Evolutionary conservation across 1,140 invertebrate genomes (phyloP).

Genomic region (Drosophila eugracilis): DNA sequence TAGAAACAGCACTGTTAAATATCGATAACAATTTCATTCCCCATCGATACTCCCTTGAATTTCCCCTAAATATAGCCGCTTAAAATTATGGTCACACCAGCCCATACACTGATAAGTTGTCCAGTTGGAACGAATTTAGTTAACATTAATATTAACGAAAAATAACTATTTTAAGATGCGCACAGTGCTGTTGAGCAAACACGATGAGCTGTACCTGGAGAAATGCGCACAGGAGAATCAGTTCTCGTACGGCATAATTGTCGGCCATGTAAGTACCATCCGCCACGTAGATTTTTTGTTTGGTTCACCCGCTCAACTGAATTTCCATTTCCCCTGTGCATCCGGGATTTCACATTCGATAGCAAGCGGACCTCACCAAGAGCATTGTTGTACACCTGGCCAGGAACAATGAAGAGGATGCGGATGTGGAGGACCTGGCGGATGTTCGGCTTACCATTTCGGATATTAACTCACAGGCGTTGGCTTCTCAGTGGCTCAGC

Average conservation of each 20-base stretch:
- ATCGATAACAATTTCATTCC: not conserved
- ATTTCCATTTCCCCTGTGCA: not conserved
- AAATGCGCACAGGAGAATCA: constrained; percentile 78
- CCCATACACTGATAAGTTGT: constrained; percentile 23
- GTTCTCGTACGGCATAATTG: constrained; percentile 76
- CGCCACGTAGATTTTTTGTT: constrained; percentile 71
- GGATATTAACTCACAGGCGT: constrained; percentile 71
- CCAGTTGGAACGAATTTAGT: constrained; percentile 26
- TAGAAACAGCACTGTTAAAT: not conserved
- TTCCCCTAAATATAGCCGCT: constrained; percentile 9
- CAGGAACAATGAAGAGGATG: constrained; percentile 77
- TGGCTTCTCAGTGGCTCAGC: constrained; percentile 78
- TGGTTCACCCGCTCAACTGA: constrained; percentile 6
- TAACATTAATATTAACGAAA: constrained; percentile 28
- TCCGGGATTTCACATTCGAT: constrained; percentile 1
- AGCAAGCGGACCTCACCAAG: constrained; percentile 75
- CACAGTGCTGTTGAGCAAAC: constrained; percentile 75
- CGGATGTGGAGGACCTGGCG: constrained; percentile 57
- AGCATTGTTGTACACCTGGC: constrained; percentile 78
- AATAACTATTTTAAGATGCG: constrained; percentile 50
- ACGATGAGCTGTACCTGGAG: constrained; percentile 75
- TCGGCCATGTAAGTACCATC: constrained; percentile 73
- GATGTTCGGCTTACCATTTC: constrained; percentile 52
- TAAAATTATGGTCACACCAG: not conserved
- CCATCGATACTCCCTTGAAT: constrained; percentile 1